Conservation (phyloP, 2,113 vertebrate genomes). For the Oreochromis niloticus region DNA sequence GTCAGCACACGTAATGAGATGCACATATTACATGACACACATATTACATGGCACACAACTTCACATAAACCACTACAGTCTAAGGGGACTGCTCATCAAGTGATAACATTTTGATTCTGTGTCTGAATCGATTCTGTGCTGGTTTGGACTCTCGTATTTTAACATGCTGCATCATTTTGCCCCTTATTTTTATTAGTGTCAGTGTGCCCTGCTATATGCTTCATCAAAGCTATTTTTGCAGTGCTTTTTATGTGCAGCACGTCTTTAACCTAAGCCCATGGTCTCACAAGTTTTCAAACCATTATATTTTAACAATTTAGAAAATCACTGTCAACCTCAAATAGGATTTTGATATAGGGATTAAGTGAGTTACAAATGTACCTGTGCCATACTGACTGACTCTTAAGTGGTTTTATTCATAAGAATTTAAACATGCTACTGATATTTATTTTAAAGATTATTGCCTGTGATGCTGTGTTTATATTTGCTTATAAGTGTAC, state of each 20-base stretch:
- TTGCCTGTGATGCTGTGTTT: background rate
- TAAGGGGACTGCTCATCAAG: background rate
- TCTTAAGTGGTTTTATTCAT: background rate
- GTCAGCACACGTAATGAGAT: background rate
- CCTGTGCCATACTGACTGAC: background rate
- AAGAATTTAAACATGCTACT: background rate
- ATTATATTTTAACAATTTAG: background rate
- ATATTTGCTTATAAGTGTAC: background rate
- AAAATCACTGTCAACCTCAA: background rate
- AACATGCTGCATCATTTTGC: background rate
- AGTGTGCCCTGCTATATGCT: background rate
- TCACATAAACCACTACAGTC: background rate
- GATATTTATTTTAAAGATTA: background rate
- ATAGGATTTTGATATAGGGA: background rate
- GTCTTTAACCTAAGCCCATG: background rate
- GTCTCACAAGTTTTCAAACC: background rate
- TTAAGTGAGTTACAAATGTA: background rate
- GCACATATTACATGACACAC: background rate
- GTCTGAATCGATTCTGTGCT: background rate
- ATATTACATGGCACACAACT: background rate
- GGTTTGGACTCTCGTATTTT: background rate
- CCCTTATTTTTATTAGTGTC: background rate
- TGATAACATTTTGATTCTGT: background rate
- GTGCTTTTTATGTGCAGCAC: background rate
- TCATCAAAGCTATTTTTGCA: background rate